Evolutionary conservation across 1,140 invertebrate species (phyloP), one percentile per base, ranked within the genome.

Genomic region (Nephotettix cincticeps): DNA sequence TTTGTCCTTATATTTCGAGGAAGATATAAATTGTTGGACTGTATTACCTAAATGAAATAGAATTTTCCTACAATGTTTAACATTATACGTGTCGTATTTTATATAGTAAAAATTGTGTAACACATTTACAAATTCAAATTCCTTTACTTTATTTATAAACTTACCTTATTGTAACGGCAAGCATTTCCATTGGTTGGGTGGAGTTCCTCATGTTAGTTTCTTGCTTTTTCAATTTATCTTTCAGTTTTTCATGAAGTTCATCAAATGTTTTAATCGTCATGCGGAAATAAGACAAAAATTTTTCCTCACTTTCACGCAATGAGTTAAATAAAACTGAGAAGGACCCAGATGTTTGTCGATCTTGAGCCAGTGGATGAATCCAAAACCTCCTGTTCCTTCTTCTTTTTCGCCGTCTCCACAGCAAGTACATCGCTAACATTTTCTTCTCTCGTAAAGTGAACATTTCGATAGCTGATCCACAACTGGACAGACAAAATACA

Each of bases 221-320:
- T 56, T 76, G 69, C 17, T 71, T 68, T 68, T 73, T 68, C 36
- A 75, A 23, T 21, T 54, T 30, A 17, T 67, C 43, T 69, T 74
- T 73, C 19, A 76, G 40, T 63, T 54, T 71, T 64, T 63, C 65
- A 47, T 71, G 65, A 23, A 76, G 58, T 58, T 75, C 68, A 29
- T 76, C 67, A 75, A 73, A 75, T 47, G 75, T 69, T 71, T 72
- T 67, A 47, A 72, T 45, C 13, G 75, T 75, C 72, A 76, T 75
- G 40, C 75, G 43, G 71, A 76, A 76, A 65, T 71, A 75, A 58
- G 73, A 71, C 27, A 73, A 76, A 69, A 75, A 75, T 65, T 61
- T 76, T 45, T 70, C 43, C 32, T 70, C 69, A 43, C 43, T 27
- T 23, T 32, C 43, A 14, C 45, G 29, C 29, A 70, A 61, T 25